Evolutionary conservation across 2,888 invertebrate species (phyloP).

Genomic region (Yponomeuta plumbellus): DNA sequence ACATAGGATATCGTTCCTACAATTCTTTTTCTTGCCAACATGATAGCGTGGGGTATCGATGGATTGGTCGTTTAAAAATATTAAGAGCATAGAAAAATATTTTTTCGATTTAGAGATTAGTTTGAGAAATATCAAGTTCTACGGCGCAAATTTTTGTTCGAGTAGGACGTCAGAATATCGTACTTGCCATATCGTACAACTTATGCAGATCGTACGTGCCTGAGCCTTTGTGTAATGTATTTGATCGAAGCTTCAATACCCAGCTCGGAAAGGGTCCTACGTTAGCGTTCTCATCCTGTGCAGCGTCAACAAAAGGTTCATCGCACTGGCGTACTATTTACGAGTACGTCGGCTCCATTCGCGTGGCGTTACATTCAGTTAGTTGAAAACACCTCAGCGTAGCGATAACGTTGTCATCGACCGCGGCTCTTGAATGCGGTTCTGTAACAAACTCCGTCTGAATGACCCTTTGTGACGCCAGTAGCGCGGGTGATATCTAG

Average conservation of each 20-base stretch:
- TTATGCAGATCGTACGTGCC: no score
- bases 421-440: not conserved
- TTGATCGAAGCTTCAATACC: not conserved
- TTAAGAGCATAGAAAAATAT: no score
- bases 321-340: not conserved
- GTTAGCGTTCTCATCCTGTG: not conserved
- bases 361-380: not conserved
- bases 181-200: no score
- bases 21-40: no score
- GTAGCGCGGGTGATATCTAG: not conserved
- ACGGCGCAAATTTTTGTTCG: no score
- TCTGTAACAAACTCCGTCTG: slow-evolving; percentile 9
- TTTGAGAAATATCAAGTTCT: no score
- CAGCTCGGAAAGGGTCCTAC: not conserved
- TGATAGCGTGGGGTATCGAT: no score
- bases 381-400: not conserved
- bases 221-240: no score
- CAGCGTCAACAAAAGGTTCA: not conserved
- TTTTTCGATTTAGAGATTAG: no score
- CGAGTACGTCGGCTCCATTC: not conserved
- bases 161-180: no score
- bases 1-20: no score
- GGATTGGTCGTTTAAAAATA: no score
- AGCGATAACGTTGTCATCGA: slow-evolving; percentile 12
- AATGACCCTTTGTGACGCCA: slow-evolving; percentile 9